These are phyloP conservation scores for Drosophila punjabiensis DNA, from an alignment of 1,140 invertebrate genomes.

Conservation along the genomic window DNA sequence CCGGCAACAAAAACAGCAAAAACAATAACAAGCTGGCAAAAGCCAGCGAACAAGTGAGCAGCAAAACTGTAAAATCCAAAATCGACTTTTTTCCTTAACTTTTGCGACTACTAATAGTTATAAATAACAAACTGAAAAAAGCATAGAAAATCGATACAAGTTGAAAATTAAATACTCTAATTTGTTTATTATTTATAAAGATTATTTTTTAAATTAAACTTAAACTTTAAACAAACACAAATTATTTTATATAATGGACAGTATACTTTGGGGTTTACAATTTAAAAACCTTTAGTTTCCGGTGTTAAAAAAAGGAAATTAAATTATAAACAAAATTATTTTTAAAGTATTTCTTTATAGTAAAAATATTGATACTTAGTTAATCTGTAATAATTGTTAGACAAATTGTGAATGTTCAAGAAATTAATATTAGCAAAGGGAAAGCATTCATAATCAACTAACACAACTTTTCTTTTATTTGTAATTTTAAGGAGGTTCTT, in stretches of 20 bases:
- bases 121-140: conserved; percentile 46
- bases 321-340: not conserved
- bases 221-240: not conserved
- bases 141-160: not conserved
- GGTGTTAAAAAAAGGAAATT: not conserved
- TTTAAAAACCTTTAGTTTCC: not conserved
- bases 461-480: not conserved
- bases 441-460: too few species aligned
- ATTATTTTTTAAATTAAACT: not conserved
- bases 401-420: too few species aligned
- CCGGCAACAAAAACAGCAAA: conserved; percentile 36
- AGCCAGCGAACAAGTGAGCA: conserved; percentile 37
- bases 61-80: conserved; percentile 65
- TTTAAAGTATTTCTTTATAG: too few species aligned
- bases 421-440: too few species aligned
- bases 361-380: too few species aligned
- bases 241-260: not conserved
- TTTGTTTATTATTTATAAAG: too few species aligned
- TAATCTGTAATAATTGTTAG: too few species aligned
- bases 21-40: conserved; percentile 35
- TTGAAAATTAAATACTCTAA: conserved; percentile 35
- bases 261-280: not conserved
- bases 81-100: conserved; percentile 41
- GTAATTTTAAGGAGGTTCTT: not conserved
- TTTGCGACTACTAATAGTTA: conserved; percentile 43